A percentile compares a stretch with the other conserved stretches of the same genome.
These are phyloP conservation scores for Thaumatotibia leucotreta DNA, from an alignment of 1,140 invertebrate genomes.

Conservation along the genomic window DNA sequence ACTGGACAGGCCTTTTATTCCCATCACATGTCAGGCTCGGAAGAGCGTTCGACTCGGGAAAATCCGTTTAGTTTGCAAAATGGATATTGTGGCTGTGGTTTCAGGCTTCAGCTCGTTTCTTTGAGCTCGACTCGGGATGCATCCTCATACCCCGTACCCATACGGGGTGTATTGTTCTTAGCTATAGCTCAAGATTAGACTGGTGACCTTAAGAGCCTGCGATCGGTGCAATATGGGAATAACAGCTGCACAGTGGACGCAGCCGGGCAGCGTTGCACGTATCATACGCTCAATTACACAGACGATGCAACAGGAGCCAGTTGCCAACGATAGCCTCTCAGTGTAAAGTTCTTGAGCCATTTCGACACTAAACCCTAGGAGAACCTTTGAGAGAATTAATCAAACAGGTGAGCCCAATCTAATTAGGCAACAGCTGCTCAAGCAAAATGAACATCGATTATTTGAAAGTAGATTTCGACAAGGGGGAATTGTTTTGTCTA, in stretches of 20 bases:
- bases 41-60: too few species aligned
- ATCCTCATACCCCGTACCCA: too few species aligned
- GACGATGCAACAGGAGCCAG: constrained; percentile 20
- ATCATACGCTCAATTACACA: constrained; percentile 62
- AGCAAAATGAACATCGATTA: constrained; percentile 18
- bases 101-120: too few species aligned
- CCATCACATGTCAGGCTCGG: too few species aligned
- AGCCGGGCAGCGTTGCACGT: constrained; percentile 43
- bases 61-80: not conserved
- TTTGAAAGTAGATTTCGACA: not conserved
- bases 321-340: constrained; percentile 17
- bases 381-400: constrained; percentile 22
- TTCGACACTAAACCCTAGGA: not conserved
- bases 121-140: too few species aligned
- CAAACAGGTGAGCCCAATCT: constrained; percentile 27
- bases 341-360: not conserved
- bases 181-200: not conserved
- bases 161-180: not conserved
- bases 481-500: not conserved
- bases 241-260: constrained; percentile 28
- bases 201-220: not conserved
- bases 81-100: too few species aligned
- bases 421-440: constrained; percentile 26
- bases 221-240: not conserved
- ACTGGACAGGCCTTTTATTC: constrained; percentile 26